Percentiles rank a stretch among this genome's conserved stretches.
Conservation (phyloP, 2,888 invertebrate genomes). For the Apoda limacodes region DNA sequence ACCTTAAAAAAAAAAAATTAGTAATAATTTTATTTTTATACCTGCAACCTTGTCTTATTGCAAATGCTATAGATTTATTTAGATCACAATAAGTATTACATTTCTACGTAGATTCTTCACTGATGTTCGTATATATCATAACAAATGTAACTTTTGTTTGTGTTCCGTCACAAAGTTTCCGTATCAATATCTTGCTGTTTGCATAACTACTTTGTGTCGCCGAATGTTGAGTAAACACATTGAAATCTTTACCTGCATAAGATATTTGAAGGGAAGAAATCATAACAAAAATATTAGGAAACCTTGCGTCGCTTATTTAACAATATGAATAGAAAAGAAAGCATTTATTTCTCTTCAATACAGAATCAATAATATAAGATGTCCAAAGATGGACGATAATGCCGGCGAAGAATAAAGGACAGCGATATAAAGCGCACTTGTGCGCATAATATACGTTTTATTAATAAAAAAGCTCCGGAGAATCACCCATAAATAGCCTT, state of each 20-base stretch:
- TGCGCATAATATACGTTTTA: constrained; percentile 70
- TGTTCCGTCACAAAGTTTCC: constrained; percentile 50
- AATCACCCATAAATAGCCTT: constrained; percentile 67
- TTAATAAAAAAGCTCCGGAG: constrained; percentile 65
- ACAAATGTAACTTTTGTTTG: constrained; percentile 54
- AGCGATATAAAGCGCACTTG: constrained; percentile 66
- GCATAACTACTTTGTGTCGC: constrained; percentile 52
- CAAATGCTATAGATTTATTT: too few species aligned
- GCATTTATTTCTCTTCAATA: constrained; percentile 27
- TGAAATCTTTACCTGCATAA: constrained; percentile 36
- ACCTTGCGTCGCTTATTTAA: neutral
- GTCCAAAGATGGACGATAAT: constrained; percentile 67
- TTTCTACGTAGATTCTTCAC: too few species aligned
- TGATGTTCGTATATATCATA: constrained; percentile 12
- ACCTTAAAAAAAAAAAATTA: too few species aligned
- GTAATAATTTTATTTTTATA: too few species aligned
- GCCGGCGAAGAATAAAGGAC: constrained; percentile 49
- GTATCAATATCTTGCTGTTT: constrained; percentile 57
- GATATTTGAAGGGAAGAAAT: constrained; percentile 1
- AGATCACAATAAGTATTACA: too few species aligned
- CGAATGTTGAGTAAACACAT: constrained; percentile 42
- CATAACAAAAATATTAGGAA: constrained; percentile 19
- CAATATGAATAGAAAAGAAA: constrained; percentile 31
- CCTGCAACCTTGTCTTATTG: too few species aligned
- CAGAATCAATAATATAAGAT: constrained; percentile 49